Conservation (phyloP, 2,888 invertebrate species). For the Zele albiditarsus region DNA sequence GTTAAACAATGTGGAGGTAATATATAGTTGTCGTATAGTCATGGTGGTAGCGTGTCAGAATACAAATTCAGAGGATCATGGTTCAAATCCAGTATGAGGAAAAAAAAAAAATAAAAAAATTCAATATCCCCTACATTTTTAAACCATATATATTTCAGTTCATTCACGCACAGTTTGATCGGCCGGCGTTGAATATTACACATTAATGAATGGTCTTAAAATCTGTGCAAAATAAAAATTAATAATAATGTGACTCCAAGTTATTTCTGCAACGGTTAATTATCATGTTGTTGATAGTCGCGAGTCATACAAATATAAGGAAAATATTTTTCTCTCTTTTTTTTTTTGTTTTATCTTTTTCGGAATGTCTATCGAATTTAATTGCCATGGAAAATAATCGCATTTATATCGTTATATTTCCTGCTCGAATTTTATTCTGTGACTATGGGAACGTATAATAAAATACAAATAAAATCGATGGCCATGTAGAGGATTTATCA, state of each 20-base stretch:
- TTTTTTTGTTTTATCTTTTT: slow-evolving; percentile 19
- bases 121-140: slow-evolving; percentile 11
- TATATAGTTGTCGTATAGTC: no score
- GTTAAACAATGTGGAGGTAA: no score
- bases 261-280: slow-evolving; percentile 56
- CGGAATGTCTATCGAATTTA: not conserved
- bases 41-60: not conserved
- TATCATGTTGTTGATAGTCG: slow-evolving; percentile 51
- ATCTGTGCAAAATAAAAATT: slow-evolving; percentile 64
- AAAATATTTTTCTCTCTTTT: not conserved
- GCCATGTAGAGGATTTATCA: not conserved
- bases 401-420: not conserved
- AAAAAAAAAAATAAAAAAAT: not conserved
- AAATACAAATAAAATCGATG: not conserved
- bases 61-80: not conserved
- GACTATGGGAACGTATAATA: not conserved
- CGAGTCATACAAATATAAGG: slow-evolving; percentile 53
- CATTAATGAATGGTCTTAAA: slow-evolving; percentile 61
- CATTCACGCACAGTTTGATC: slow-evolving; percentile 67
- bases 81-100: not conserved
- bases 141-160: slow-evolving; percentile 26
- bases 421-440: not conserved
- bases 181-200: slow-evolving; percentile 52
- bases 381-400: slow-evolving; percentile 19
- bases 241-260: slow-evolving; percentile 49